Evolutionary conservation across 2,113 vertebrate genomes (phyloP).

Genomic region (Cryptotis parvus): DNA sequence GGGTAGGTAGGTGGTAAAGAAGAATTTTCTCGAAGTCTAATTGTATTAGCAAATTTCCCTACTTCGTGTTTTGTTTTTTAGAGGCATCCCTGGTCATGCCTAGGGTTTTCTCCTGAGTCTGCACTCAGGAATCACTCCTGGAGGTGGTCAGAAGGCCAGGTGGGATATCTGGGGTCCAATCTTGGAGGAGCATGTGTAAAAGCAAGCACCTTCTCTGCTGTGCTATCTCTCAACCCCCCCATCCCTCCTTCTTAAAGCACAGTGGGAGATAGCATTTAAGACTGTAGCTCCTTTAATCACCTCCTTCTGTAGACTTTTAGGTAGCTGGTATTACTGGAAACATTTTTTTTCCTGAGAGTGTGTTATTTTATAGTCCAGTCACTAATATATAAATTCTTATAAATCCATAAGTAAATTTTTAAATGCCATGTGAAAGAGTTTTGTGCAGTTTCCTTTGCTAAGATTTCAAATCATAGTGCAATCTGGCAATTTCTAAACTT

Average conservation of each 20-base stretch:
- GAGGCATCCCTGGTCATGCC: too few species aligned
- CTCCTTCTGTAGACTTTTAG: neutral
- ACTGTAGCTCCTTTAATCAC: neutral
- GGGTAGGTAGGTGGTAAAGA: neutral
- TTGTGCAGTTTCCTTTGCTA: constrained; percentile 52
- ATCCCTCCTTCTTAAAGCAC: neutral
- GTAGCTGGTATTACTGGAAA: neutral
- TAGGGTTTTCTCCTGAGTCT: too few species aligned
- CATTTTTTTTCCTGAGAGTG: neutral
- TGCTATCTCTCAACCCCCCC: too few species aligned
- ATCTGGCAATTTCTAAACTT: constrained; percentile 79
- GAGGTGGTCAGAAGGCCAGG: too few species aligned
- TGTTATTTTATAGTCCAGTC: neutral
- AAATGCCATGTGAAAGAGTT: constrained; percentile 43
- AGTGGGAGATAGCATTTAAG: neutral
- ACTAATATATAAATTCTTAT: neutral
- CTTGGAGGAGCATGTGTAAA: too few species aligned
- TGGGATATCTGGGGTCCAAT: too few species aligned
- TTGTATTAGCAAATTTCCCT: neutral
- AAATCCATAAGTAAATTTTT: constrained; percentile 39
- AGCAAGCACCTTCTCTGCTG: too few species aligned
- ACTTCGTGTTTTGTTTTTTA: too few species aligned
- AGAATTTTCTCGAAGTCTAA: too few species aligned
- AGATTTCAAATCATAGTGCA: constrained; percentile 68
- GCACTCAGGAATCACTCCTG: too few species aligned